A percentile compares a stretch with the other conserved stretches of the same genome.
Evolutionary conservation across 2,888 invertebrate species (phyloP).

Genomic region (Melinaea menophilus): DNA sequence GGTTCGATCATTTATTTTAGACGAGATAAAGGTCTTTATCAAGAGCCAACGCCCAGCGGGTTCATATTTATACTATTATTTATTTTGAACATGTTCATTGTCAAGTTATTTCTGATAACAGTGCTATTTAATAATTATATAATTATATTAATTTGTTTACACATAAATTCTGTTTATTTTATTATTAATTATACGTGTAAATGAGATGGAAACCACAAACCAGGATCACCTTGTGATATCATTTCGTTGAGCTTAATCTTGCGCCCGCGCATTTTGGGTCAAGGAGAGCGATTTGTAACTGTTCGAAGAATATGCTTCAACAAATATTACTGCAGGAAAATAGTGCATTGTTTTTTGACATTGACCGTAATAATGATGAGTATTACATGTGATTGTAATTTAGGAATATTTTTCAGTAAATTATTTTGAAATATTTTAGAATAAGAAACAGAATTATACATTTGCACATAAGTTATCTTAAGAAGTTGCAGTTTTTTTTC

Average conservation of each 20-base stretch:
- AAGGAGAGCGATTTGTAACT: constrained; percentile 31
- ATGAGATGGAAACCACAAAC: constrained; percentile 8
- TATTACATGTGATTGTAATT: constrained; percentile 6
- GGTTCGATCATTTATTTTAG: constrained; percentile 23
- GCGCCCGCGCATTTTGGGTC: constrained; percentile 32
- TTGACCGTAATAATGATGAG: constrained; percentile 15
- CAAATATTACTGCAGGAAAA: constrained; percentile 28
- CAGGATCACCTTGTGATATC: constrained; percentile 28
- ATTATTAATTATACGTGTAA: not conserved
- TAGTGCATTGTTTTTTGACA: constrained; percentile 32
- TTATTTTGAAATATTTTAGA: not conserved
- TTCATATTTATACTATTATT: not conserved
- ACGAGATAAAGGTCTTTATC: constrained; percentile 22
- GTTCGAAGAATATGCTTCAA: constrained; percentile 28
- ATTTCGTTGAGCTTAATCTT: constrained; percentile 27
- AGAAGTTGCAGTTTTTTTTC: too few species aligned
- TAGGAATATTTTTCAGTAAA: constrained; percentile 1
- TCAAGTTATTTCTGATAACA: too few species aligned
- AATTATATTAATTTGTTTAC: too few species aligned
- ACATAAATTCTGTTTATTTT: too few species aligned
- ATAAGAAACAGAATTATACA: too few species aligned
- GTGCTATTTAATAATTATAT: too few species aligned
- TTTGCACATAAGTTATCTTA: too few species aligned
- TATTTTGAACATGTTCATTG: not conserved
- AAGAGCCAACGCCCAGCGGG: constrained; percentile 1